Evolutionary conservation across 1,140 invertebrate genomes (phyloP).

Genomic region (Euborellia annulipes): DNA sequence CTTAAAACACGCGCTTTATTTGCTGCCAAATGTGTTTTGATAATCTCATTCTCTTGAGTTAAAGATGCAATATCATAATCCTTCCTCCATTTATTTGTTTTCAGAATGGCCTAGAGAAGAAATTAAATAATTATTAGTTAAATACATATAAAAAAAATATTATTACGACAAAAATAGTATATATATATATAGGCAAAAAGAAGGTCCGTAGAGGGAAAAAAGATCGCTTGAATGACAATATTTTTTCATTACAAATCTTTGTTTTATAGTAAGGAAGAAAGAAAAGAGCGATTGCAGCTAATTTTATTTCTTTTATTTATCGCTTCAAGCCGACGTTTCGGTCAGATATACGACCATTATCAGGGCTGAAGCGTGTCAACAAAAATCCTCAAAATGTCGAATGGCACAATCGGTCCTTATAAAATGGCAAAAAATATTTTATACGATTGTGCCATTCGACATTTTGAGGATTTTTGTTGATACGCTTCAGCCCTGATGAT

Average conservation of each 20-base stretch:
- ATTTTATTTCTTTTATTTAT: no score
- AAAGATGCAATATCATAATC: constrained; percentile 46
- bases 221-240: neutral
- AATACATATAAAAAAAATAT: neutral
- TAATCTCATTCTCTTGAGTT: constrained; percentile 36
- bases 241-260: neutral
- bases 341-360: no score
- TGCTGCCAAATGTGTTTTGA: constrained; percentile 38
- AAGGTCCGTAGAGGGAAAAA: constrained; percentile 4
- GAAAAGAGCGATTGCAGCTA: no score
- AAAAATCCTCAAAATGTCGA: no score
- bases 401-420: no score
- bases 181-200: neutral
- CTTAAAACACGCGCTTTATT: constrained; percentile 47
- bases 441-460: no score
- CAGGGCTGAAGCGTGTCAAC: no score
- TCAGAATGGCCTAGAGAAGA: constrained; percentile 46
- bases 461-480: no score
- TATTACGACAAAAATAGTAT: neutral
- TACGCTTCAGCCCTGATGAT: no score
- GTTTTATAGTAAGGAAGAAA: no score
- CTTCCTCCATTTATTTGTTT: constrained; percentile 60
- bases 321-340: no score
- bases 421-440: no score
- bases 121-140: constrained; percentile 1